phyloP scores from a whole-genome alignment of 2,888 invertebrate genomes.

The Parnassius orleans region DNA sequence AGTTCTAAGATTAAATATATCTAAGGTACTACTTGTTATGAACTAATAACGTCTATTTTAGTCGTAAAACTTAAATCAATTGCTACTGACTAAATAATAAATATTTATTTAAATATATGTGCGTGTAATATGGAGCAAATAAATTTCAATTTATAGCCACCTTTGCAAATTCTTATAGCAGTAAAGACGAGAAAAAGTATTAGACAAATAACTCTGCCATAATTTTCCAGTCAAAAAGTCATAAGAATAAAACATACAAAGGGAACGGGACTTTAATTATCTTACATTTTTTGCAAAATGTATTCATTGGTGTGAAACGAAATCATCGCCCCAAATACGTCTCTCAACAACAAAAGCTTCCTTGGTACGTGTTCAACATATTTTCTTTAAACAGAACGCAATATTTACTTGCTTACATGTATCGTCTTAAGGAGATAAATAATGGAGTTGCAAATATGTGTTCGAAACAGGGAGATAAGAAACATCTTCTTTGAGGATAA shows the following conservation, averaged over 20 bases:
- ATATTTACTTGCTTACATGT: slow-evolving; percentile 61
- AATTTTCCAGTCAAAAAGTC: slow-evolving; percentile 43
- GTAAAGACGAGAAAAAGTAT: slow-evolving; percentile 35
- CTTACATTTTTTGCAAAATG: slow-evolving; percentile 56
- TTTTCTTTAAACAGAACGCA: slow-evolving; percentile 64
- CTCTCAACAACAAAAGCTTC: slow-evolving; percentile 66
- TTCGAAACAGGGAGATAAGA: slow-evolving; percentile 46
- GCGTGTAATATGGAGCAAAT: slow-evolving; percentile 54
- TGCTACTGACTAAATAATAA: slow-evolving; percentile 61
- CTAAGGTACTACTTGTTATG: slow-evolving; percentile 40
- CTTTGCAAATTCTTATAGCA: slow-evolving; percentile 64
- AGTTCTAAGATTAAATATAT: slow-evolving; percentile 43
- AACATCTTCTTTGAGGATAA: slow-evolving; percentile 41
- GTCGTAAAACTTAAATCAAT: slow-evolving; percentile 62
- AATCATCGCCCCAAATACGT: slow-evolving; percentile 71
- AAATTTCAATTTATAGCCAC: slow-evolving; percentile 67
- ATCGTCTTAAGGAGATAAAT: slow-evolving; percentile 65
- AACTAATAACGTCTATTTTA: slow-evolving; percentile 54
- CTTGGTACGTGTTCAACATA: slow-evolving; percentile 66
- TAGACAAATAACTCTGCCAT: slow-evolving; percentile 37
- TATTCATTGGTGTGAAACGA: slow-evolving; percentile 69
- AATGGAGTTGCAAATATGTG: slow-evolving; percentile 61
- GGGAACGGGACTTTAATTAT: slow-evolving; percentile 60
- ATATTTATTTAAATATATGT: slow-evolving; percentile 58
- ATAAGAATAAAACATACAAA: slow-evolving; percentile 49